Evolutionary conservation across 2,888 invertebrate species (phyloP), one percentile per base, ranked within the genome.

Genomic region (Cistogaster globosa): DNA sequence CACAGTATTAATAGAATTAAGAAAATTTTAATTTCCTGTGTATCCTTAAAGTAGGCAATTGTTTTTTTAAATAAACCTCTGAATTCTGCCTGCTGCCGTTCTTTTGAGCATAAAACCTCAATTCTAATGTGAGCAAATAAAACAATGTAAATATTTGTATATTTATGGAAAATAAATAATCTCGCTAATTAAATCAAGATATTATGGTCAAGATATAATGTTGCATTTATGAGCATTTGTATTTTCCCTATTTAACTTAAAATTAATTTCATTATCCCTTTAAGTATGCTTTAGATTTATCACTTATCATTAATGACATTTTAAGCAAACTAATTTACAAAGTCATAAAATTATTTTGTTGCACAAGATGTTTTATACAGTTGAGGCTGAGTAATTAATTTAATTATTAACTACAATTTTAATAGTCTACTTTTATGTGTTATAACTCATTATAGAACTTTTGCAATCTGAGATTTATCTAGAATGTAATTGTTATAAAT

Each of bases 381-480:
- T 42, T 60, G 42, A 26, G 51, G 14, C 12, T 32, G n/a, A 57
- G 20, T 36, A 36, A 7, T 65, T 45, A 62, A 77, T 58, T 48
- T 67, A 58, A 58, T 38, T 67, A 58, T 20, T n/a, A 20, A 38
- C 12, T n/a, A 38, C 2, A 51, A 26, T 20, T 67, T 68, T 22
- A 51, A 58, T 51, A 38, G 48, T 38, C 67, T 77, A 68, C 58
- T 77, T 60, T 77, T 38, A 20, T n/a, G 26, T 20, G 53, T 42
- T 77, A 26, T 26, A 60, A 60, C 26, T 69, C n/a, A 48, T 67
- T 67, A 67, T 53, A 53, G 18, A 53, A 62, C 38, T 38, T 51
- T 74, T 53, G 38, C n/a, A 26, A 38, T 53, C 48, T 38, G 45
- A 62, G 38, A 72, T 42, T 53, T 74, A 63, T 62, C 18, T 38